Base-by-base conservation (phyloP, 2,888 invertebrate genomes). In the Anorthoa munda region DNA sequence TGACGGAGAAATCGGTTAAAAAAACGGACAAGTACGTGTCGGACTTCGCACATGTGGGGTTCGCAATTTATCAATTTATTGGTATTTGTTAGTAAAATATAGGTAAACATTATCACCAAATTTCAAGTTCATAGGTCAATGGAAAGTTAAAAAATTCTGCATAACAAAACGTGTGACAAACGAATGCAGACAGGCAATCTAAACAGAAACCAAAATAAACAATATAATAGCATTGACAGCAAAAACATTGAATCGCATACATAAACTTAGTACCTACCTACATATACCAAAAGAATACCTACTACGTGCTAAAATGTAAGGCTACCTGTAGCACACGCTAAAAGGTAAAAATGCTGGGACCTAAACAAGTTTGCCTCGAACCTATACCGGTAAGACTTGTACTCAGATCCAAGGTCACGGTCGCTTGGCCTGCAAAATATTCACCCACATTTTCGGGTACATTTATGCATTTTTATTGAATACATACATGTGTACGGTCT, bases 301-400 rank as follows among this genome's bases (percentile, higher is more conserved):
- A 39, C 12, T 13, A 65, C 65, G 51, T 66, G 66, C 77, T 53
- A 72, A 78, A 50, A 74, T 67, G 53, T 55, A 59, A 72, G 71
- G 68, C 69, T 84, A 84, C 83, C 82, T 84, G 80, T 60, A 15
- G 12, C 51, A 21, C 4, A 31, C 59, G 50, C 67, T n/a, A 79
- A 82, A 80, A 82, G 58, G 66, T 56, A 67, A 75, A 83, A 84
- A 79, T 12, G 21, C 9, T 48, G 17, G 21, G 17, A 75, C 66
- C 77, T 76, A 82, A 84, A 84, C 84, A 58, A 70, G 79, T 83
- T 82, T 56, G 61, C 53, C n/a, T 58, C 70, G 53, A 65, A 73
- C 72, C 58, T 26, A 23, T 31, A 76, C 72, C 64, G 72, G 79
- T 72, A 53, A 51, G 67, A 67, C 72, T 55, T 64, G 71, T 56